Percentiles rank a stretch among this genome's conserved stretches.
phyloP scores from a whole-genome alignment of 1,140 invertebrate species.

The Cardiocondyla obscurior region DNA sequence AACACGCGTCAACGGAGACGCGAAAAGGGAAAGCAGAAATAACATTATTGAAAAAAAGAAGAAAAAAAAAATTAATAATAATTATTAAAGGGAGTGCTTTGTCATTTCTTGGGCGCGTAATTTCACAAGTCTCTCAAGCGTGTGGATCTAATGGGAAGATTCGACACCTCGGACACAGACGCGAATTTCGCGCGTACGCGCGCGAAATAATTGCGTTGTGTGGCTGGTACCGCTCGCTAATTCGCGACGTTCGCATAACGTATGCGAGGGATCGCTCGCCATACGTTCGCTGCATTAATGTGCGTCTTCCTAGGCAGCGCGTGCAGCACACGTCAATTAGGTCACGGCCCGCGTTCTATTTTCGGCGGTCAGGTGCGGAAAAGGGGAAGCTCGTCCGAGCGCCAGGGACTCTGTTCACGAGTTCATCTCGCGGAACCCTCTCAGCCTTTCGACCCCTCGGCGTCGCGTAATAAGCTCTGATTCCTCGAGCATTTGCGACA shows the following conservation, averaged over 20 bases:
- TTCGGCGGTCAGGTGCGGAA: neutral
- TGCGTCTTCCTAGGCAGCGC: neutral
- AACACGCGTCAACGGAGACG: neutral
- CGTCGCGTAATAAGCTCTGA: neutral
- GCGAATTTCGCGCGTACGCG: neutral
- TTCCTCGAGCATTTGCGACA: neutral
- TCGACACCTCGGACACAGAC: neutral
- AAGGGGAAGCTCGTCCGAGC: too few species aligned
- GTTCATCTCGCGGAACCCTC: neutral
- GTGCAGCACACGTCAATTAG: slow-evolving; percentile 34
- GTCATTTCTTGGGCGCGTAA: neutral
- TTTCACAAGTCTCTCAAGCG: neutral
- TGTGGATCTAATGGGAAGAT: neutral
- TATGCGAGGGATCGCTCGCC: neutral
- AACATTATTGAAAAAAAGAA: neutral
- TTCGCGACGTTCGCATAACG: slow-evolving; percentile 1
- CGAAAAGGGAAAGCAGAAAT: neutral
- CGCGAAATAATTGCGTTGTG: slow-evolving; percentile 9
- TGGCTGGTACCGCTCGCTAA: slow-evolving; percentile 7
- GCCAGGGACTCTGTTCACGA: neutral
- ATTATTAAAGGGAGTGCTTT: neutral
- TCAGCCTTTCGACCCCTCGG: neutral
- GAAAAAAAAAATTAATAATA: neutral
- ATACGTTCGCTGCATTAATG: neutral
- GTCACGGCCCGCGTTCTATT: slow-evolving; percentile 42